These are phyloP conservation scores for Dendrophyllia cribrosa DNA, from an alignment of 64 coral and sea anemone species.

Conservation along the genomic window DNA sequence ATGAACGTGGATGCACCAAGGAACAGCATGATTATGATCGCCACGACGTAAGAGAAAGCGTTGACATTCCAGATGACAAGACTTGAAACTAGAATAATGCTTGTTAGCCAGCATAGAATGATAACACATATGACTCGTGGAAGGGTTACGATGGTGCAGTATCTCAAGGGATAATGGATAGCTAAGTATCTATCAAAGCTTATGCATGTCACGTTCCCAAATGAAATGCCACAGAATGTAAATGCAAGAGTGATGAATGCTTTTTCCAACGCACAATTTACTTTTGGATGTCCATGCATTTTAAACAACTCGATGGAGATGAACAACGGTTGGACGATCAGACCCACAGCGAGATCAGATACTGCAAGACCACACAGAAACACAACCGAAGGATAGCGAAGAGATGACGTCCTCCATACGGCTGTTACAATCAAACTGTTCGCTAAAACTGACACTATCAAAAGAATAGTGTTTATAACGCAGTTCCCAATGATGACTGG, in stretches of 20 bases:
- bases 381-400: background rate
- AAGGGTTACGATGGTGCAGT: background rate
- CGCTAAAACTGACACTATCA: background rate
- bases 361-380: background rate
- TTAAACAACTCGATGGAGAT: background rate
- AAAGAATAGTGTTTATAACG: no score
- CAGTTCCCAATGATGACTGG: no score
- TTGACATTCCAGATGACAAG: no score
- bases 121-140: background rate
- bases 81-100: no score
- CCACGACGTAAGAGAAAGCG: no score
- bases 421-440: slow-evolving; percentile 5
- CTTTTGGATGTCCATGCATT: slow-evolving; percentile 2
- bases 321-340: background rate
- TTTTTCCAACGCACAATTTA: background rate
- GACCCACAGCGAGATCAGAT: background rate
- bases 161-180: background rate
- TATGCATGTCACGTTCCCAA: background rate
- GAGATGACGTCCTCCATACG: background rate
- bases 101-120: background rate
- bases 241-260: background rate
- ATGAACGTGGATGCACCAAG: no score
- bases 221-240: background rate
- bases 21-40: no score
- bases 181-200: slow-evolving; percentile 13